Evolutionary conservation across 2,888 invertebrate species (phyloP), one percentile per base, ranked within the genome.

Genomic region (Melanchra persicariae): DNA sequence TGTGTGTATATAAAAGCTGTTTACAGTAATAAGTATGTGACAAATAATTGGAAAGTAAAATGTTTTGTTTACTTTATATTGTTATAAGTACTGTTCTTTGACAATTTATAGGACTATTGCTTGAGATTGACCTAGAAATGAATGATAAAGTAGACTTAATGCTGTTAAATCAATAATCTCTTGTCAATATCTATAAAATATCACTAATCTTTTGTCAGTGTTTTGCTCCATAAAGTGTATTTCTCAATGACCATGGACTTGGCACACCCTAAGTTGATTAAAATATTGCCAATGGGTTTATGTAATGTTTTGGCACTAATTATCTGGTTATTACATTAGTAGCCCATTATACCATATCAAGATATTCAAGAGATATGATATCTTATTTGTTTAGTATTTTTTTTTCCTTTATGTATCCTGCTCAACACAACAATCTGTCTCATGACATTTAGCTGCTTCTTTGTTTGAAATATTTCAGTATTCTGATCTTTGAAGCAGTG

Each of bases 11-110:
- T 37, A 8, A 51, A 49, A 19, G 8, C 43, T 57, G 40, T 3
- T 22, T n/a, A n/a, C n/a, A 65, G 24, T 40, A 24, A 24, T 51
- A 37, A 10, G 19, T 43, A 26, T 22, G 24, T 51, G 24, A 34
- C n/a, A 43, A 34, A 75, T 34, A 5, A 65, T 34, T 66, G 10
- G 43, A 15, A 40, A 43, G 15, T 49, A 19, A 64, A 65, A 15
- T 12, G 6, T 9, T 47, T 43, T 17, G 12, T 43, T 45, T 45
- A 45, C 19, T 45, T 2, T 19, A 19, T 19, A 45, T 45, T 19
- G 7, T 6, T 19, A 6, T 19, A 26, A 26, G 19, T 30, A 17
- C 49, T 58, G 2, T 5, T 30, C 8, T 24, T 61, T 52, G 1
- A 7, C 2, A 24, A 22, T 24, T 57, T 47, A 2, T n/a, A 24